Conservation (phyloP, 1,140 invertebrate species). For the Drosophila pruinosa region DNA sequence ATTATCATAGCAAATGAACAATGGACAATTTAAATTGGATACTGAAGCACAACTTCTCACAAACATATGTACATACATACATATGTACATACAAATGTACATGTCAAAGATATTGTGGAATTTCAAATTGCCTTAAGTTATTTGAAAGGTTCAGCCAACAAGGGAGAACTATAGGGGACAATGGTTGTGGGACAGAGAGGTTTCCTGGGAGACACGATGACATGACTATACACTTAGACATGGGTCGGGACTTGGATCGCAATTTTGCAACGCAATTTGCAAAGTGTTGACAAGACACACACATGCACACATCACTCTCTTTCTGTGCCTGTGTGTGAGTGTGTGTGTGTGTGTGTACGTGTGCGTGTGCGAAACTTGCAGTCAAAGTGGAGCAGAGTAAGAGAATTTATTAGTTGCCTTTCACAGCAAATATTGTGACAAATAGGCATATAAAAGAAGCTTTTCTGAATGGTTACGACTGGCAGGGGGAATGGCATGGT, state of each 20-base stretch:
- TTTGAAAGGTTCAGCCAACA: constrained; percentile 10
- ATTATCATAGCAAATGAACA: constrained; percentile 39
- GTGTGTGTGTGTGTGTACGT: constrained; percentile 1
- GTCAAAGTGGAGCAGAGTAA: constrained; percentile 35
- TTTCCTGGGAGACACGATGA: constrained; percentile 19
- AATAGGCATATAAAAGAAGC: constrained; percentile 66
- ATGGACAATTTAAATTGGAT: constrained; percentile 7
- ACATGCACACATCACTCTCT: background rate
- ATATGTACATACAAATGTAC: background rate
- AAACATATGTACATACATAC: background rate
- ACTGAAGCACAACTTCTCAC: background rate
- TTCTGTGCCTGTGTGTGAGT: background rate
- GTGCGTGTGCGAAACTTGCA: constrained; percentile 24
- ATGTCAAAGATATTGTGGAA: constrained; percentile 28
- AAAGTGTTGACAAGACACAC: constrained; percentile 40
- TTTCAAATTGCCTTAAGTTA: constrained; percentile 19
- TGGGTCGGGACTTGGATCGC: constrained; percentile 31
- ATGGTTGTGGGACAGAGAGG: no score
- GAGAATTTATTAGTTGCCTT: constrained; percentile 76
- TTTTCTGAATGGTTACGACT: constrained; percentile 10
- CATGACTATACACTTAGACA: constrained; percentile 45
- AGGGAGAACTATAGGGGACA: no score
- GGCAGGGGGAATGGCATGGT: background rate
- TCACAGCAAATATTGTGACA: constrained; percentile 74
- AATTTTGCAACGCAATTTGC: constrained; percentile 45